Base-by-base conservation (phyloP, 2,797 vertebrate genomes). In the Bradypodion ventrale region DNA sequence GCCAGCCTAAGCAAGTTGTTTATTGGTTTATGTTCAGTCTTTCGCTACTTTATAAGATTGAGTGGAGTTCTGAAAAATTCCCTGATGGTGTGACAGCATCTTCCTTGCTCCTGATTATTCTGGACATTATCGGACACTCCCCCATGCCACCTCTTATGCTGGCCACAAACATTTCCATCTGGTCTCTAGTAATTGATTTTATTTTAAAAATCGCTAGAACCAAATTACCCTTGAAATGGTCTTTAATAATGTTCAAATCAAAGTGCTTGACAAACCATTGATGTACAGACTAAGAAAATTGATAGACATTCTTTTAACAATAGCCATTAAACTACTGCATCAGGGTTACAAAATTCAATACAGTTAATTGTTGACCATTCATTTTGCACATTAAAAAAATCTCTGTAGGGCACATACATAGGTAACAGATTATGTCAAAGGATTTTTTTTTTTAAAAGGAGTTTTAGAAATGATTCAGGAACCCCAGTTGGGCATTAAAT, bases 211-310 rank as follows among this genome's bases (percentile, higher is more conserved):
- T 92, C 93, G 88, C 88, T 93, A 89, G 84, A 84, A 92, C 78
- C 89, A 93, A 93, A 94, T 94, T 93, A 92, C 87, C 91, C 94
- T 94, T 93, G 93, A 93, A 94, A 94, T 87, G 85, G 68, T 87
- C 86, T 88, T 90, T 93, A 94, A 93, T 94, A 94, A 93, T 92
- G 92, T 89, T 93, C 90, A 93, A 91, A 89, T 93, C 88, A 92
- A 70, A 87, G 86, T 27, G 23, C 87, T 92, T 93, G 93, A 87
- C 89, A 90, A 86, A 83, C 32, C 86, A 25, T 75, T 85, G 88
- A 87, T 92, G 83, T 83, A 75, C 49, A 87, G 56, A 89, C 44
- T 76, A 56, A 84, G 78, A 85, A 89, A 89, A 87, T 86, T 86
- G 88, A 60, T 84, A 87, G 91, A 83, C 75, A 6, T 56, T 89